phyloP scores from a whole-genome alignment of 30 jellyfish, hydroid and myxozoan species.

The Nemopilema nomurai region DNA sequence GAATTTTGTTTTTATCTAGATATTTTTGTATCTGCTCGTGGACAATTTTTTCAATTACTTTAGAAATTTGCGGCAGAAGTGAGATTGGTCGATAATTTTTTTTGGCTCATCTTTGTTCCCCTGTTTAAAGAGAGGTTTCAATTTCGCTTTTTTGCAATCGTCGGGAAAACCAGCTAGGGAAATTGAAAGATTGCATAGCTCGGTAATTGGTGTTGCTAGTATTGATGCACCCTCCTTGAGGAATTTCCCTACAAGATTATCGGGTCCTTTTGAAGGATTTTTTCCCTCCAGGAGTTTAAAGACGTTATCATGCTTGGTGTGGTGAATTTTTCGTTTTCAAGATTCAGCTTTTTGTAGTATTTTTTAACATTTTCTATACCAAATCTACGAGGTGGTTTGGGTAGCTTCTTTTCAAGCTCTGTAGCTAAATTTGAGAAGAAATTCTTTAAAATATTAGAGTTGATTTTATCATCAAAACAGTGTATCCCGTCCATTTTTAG shows the following conservation, averaged over 20 bases:
- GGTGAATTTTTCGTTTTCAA: too few species aligned
- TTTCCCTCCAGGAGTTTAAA: background rate
- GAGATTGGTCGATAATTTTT: conserved; percentile 36
- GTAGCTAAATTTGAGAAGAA: too few species aligned
- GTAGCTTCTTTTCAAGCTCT: too few species aligned
- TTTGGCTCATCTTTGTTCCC: background rate
- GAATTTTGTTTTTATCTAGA: conserved; percentile 2
- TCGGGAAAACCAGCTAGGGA: conserved; percentile 5
- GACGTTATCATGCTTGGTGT: too few species aligned
- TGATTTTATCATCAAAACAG: too few species aligned
- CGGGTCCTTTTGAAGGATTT: conserved; percentile 11
- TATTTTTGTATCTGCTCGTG: conserved; percentile 2
- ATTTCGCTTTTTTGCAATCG: conserved; percentile 43
- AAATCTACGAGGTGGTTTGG: too few species aligned
- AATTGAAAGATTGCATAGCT: conserved; percentile 30
- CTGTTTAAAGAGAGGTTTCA: conserved; percentile 7
- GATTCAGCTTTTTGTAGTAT: too few species aligned
- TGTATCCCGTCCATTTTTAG: too few species aligned
- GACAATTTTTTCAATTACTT: conserved; percentile 13
- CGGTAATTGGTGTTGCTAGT: conserved; percentile 19
- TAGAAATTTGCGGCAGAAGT: conserved; percentile 11
- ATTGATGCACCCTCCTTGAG: conserved; percentile 37
- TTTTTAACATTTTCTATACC: too few species aligned
- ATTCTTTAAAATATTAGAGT: too few species aligned
- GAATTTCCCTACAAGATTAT: conserved; percentile 30